Conservation (phyloP, 2,797 vertebrate genomes). For the Pangasius sanitwongsei region DNA sequence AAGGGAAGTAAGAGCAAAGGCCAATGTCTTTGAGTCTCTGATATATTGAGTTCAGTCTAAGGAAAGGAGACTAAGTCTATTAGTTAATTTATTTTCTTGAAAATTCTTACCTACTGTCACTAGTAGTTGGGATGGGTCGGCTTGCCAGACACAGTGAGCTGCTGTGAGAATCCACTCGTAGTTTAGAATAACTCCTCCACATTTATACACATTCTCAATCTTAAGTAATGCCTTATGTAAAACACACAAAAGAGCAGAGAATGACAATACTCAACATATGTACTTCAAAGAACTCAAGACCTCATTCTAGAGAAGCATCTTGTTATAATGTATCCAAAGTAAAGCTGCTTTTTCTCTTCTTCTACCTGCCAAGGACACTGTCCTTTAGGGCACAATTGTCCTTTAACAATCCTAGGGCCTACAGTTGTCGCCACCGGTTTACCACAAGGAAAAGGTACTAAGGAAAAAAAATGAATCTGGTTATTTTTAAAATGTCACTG, state of each 20-base stretch:
- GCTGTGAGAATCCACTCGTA: slow-evolving; percentile 86
- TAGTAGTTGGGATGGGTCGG: slow-evolving; percentile 40
- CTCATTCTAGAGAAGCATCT: neutral
- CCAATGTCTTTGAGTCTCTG: neutral
- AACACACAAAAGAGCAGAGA: slow-evolving; percentile 6
- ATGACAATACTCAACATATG: neutral
- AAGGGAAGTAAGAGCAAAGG: neutral
- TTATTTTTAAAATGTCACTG: neutral
- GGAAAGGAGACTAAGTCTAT: neutral
- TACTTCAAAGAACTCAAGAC: neutral
- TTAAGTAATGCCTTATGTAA: slow-evolving; percentile 78
- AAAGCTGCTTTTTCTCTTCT: neutral
- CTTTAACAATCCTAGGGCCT: slow-evolving; percentile 83
- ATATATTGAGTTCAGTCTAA: neutral
- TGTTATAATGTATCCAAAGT: neutral
- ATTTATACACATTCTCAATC: slow-evolving; percentile 56
- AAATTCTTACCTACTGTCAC: slow-evolving; percentile 76
- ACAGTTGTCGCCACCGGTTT: slow-evolving; percentile 61
- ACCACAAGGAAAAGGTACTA: slow-evolving; percentile 85
- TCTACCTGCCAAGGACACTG: slow-evolving; percentile 94
- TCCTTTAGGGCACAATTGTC: slow-evolving; percentile 82
- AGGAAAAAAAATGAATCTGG: slow-evolving; percentile 18
- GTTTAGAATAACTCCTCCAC: slow-evolving; percentile 83
- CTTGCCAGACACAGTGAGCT: slow-evolving; percentile 83
- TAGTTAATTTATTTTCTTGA: neutral